Conservation (phyloP, 2,888 invertebrate genomes). For the Drosophila meridionalis region DNA sequence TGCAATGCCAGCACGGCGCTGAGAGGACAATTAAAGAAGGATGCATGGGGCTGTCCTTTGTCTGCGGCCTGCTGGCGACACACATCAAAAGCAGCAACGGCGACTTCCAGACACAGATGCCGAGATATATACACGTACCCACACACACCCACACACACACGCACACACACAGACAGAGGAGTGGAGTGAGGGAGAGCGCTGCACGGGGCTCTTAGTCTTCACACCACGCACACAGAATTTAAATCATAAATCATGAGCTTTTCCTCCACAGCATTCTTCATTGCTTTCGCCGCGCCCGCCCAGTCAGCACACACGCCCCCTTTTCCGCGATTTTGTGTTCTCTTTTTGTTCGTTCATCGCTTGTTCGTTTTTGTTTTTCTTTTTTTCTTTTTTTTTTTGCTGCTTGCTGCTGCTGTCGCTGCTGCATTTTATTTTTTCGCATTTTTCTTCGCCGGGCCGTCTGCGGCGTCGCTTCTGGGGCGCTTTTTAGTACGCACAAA, state of each 20-base stretch:
- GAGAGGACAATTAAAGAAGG: conserved; percentile 72
- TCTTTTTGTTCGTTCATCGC: conserved; percentile 37
- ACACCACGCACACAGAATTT: conserved; percentile 76
- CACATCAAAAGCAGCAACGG: conserved; percentile 63
- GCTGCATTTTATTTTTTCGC: conserved; percentile 75
- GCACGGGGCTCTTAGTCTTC: conserved; percentile 57
- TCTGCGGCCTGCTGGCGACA: conserved; percentile 53
- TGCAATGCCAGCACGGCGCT: conserved; percentile 27
- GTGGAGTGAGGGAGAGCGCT: conserved; percentile 25
- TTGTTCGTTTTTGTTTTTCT: neutral
- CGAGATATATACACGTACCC: conserved; percentile 14
- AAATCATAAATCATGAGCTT: conserved; percentile 84
- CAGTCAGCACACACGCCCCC: conserved; percentile 16
- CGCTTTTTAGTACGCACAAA: conserved; percentile 80
- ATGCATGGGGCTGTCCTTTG: conserved; percentile 50
- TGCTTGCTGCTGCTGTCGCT: conserved; percentile 30
- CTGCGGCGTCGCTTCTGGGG: conserved; percentile 57
- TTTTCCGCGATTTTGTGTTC: conserved; percentile 27
- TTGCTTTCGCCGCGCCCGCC: conserved; percentile 49
- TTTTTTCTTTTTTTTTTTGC: conserved; percentile 3
- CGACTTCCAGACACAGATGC: conserved; percentile 54
- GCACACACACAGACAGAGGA: conserved; percentile 3
- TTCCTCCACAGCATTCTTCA: conserved; percentile 77
- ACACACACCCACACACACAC: conserved; percentile 11
- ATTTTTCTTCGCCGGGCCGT: conserved; percentile 71